Conservation (phyloP, 2,113 vertebrate species). For the Hypomesus transpacificus region DNA sequence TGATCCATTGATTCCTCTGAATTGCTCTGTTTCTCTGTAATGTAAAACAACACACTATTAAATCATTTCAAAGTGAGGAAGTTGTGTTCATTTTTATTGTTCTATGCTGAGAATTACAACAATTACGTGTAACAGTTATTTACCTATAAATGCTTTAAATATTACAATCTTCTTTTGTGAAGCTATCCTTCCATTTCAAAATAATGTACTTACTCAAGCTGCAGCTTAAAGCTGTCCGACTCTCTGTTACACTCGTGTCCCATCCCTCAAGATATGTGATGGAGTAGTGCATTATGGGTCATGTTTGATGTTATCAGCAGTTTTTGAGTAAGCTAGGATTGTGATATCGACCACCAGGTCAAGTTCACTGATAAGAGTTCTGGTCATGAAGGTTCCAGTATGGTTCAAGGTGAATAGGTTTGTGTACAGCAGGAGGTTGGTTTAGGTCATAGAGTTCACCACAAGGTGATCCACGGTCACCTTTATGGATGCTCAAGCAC, state of each 20-base stretch:
- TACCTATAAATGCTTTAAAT: not conserved
- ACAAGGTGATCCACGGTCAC: not conserved
- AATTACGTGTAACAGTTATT: not conserved
- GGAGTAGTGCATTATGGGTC: not conserved
- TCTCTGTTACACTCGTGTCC: not conserved
- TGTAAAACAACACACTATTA: not conserved
- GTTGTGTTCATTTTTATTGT: constrained; percentile 1
- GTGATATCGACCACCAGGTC: not conserved
- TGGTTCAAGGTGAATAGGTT: not conserved
- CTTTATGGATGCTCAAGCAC: not conserved
- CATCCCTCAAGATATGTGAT: not conserved
- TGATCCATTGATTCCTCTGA: not conserved
- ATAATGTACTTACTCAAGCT: not conserved
- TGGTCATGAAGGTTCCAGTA: not conserved
- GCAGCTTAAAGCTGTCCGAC: not conserved
- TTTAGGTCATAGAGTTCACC: not conserved
- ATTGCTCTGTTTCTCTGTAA: not conserved
- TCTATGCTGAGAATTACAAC: too few species aligned
- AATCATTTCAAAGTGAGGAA: not conserved
- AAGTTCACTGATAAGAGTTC: too few species aligned
- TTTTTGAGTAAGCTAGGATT: not conserved
- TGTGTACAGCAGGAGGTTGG: not conserved
- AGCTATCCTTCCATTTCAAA: too few species aligned
- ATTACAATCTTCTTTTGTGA: not conserved
- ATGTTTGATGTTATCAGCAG: not conserved